Evolutionary conservation across 2,797 vertebrate genomes (phyloP), one percentile per base, ranked within the genome.

Genomic region (Xenops minutus): DNA sequence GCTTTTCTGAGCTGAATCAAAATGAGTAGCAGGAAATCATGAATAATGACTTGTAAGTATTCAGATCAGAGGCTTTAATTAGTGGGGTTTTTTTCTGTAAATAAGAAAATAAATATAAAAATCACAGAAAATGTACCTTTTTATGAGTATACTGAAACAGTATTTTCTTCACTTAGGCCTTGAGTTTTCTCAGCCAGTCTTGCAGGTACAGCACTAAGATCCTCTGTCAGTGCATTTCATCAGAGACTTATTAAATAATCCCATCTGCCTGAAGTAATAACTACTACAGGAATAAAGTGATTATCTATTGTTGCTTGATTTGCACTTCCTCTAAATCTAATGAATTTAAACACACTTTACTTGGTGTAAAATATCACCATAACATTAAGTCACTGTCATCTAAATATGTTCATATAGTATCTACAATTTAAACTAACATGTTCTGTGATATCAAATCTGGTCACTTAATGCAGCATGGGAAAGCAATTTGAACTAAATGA

Each of bases 301-400:
- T 97, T 96, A 94, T 51, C 52, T 39, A 34, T 93, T 96, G 92
- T 95, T 89, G 62, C 80, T 69, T 86, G 82, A 94, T 94, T 92
- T 94, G 62, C 51, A 69, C 80, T 91, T 92, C 46, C 14, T 89
- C 56, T 78, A 92, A 89, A 71, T 95, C 58, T 86, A 94, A 95
- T 94, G 59, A 92, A 93, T 92, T 92, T 92, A 89, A 94, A 77
- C 52, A 78, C 49, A 92, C 18, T 62, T 82, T 48, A 54, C 27
- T 32, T 87, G 23, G 27, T 93, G 71, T 83, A 75, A 95, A 93
- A 95, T 93, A 95, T 56, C 64, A 85, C 55, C 59, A 39, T 79
- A 92, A 75, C 29, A 63, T 81, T 44, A 88, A 89, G 88, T 66
- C 66, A 23, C 14, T 84, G 74, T 77, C 23, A 88, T 79, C 95